Conservation (phyloP, 53 echinoderm and acorn worm species). For the Crossaster papposus region DNA sequence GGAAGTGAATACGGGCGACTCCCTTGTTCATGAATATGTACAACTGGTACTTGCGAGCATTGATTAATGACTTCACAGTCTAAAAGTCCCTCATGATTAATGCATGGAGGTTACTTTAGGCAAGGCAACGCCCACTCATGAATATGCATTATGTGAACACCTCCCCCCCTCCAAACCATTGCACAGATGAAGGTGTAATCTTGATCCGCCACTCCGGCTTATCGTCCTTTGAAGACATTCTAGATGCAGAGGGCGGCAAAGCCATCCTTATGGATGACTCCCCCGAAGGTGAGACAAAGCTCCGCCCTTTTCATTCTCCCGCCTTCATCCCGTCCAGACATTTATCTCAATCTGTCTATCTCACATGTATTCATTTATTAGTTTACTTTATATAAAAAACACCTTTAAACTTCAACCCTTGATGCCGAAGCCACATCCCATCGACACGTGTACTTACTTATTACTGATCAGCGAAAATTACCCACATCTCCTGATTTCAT, state of each 20-base stretch:
- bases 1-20: neutral
- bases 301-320: constrained; percentile 6
- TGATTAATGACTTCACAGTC: too few species aligned
- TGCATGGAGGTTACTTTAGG: neutral
- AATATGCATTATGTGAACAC: neutral
- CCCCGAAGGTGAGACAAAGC: constrained; percentile 69
- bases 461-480: too few species aligned
- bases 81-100: neutral
- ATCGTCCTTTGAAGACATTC: constrained; percentile 81
- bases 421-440: too few species aligned
- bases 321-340: neutral
- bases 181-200: constrained; percentile 70
- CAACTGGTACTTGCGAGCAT: too few species aligned
- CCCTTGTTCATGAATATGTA: neutral
- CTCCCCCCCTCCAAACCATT: constrained; percentile 9
- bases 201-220: constrained; percentile 68
- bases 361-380: neutral
- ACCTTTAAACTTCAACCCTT: neutral
- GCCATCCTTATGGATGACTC: constrained; percentile 70
- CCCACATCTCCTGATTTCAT: too few species aligned
- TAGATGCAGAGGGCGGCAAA: constrained; percentile 78
- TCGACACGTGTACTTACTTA: too few species aligned
- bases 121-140: neutral
- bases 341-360: neutral
- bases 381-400: neutral